Evolutionary conservation across 1,140 invertebrate genomes (phyloP).

Genomic region (Drosophila equinoxialis): DNA sequence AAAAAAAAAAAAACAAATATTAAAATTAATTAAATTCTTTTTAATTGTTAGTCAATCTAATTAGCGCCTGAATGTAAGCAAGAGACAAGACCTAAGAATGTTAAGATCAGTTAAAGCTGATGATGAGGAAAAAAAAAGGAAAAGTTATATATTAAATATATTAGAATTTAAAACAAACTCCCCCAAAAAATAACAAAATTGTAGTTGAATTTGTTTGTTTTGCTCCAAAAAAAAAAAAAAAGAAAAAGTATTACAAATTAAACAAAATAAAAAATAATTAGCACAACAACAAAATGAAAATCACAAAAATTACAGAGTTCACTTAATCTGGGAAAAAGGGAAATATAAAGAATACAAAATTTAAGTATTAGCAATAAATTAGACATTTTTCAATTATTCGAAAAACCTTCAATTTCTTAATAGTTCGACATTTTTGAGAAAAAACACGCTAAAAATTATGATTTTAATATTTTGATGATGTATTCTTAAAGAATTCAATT

Average conservation of each 20-base stretch:
- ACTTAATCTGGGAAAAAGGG: background rate
- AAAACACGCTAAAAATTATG: too few species aligned
- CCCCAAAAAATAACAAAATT: slow-evolving; percentile 27
- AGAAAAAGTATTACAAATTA: slow-evolving; percentile 46
- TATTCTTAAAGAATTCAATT: too few species aligned
- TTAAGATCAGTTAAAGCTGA: slow-evolving; percentile 44
- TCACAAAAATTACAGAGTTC: slow-evolving; percentile 14
- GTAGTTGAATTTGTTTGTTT: slow-evolving; percentile 58
- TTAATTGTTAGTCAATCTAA: slow-evolving; percentile 76
- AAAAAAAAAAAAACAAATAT: slow-evolving; percentile 3
- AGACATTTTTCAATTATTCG: too few species aligned
- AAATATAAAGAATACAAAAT: background rate
- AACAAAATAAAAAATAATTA: slow-evolving; percentile 46
- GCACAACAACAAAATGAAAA: slow-evolving; percentile 47
- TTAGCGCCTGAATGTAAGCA: slow-evolving; percentile 32
- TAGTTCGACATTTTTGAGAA: too few species aligned
- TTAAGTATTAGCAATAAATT: too few species aligned
- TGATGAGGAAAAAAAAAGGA: slow-evolving; percentile 22
- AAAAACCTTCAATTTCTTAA: too few species aligned
- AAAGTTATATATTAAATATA: slow-evolving; percentile 62
- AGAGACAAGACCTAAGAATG: slow-evolving; percentile 68
- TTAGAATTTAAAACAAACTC: slow-evolving; percentile 44
- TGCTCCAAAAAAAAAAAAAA: slow-evolving; percentile 32
- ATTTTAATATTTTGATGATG: too few species aligned
- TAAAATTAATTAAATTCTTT: slow-evolving; percentile 31